These are phyloP conservation scores for Empidonax traillii DNA, from an alignment of 2,113 vertebrate species.

Conservation along the genomic window DNA sequence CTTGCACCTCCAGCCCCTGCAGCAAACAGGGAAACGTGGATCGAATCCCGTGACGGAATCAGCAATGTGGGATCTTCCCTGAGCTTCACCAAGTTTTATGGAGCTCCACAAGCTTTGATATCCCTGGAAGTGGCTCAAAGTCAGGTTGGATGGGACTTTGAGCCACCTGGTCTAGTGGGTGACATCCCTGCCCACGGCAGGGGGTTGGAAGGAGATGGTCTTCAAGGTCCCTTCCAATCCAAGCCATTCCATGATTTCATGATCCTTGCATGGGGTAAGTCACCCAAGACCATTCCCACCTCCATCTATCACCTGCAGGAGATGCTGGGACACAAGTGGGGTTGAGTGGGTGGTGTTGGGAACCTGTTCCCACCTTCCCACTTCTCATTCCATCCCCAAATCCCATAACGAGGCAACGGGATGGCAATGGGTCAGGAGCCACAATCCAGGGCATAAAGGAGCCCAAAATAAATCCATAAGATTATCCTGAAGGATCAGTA, in stretches of 20 bases:
- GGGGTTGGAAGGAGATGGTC: background rate
- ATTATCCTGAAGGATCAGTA: background rate
- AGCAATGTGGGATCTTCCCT: background rate
- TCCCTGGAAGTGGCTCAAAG: background rate
- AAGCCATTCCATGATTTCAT: background rate
- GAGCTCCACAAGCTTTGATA: background rate
- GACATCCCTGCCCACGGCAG: background rate
- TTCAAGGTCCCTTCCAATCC: background rate
- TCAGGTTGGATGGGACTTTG: background rate
- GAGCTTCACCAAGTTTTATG: background rate
- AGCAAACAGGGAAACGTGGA: background rate
- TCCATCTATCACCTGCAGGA: no score
- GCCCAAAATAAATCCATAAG: no score
- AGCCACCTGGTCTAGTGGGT: background rate
- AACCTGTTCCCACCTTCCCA: background rate
- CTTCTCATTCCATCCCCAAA: background rate
- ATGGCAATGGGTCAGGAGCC: rapidly evolving
- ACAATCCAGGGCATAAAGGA: rapidly evolving
- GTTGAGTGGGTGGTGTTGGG: rapidly evolving
- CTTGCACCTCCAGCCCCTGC: background rate
- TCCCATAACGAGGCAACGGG: rapidly evolving
- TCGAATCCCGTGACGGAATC: background rate
- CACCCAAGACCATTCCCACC: background rate
- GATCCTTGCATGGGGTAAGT: background rate
- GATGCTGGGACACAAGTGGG: background rate